Percentiles rank a stretch among this genome's conserved stretches.
Evolutionary conservation across 2,797 vertebrate species (phyloP).

Genomic region (Strix occidentalis): DNA sequence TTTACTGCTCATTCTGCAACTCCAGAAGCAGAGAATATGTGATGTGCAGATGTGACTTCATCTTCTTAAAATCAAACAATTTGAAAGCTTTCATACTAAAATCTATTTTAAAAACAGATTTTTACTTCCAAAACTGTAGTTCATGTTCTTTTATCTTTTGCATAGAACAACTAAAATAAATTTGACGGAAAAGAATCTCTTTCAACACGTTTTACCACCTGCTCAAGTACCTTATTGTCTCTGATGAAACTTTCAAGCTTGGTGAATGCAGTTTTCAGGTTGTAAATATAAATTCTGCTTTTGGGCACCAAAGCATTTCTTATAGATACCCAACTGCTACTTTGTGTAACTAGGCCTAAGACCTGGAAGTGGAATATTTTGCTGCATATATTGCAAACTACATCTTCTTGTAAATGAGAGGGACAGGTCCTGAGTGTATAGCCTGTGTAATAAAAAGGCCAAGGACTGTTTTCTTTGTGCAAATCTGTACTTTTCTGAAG

Average conservation of each 20-base stretch:
- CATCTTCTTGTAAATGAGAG: neutral
- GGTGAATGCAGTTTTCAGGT: neutral
- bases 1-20: neutral
- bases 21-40: neutral
- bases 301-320: neutral
- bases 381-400: neutral
- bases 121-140: neutral
- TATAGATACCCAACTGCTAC: neutral
- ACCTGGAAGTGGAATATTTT: neutral
- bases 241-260: neutral
- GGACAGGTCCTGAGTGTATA: neutral
- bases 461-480: neutral
- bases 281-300: neutral
- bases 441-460: neutral
- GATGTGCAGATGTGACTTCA: neutral
- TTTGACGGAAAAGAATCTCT: neutral
- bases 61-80: neutral
- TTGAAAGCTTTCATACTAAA: neutral
- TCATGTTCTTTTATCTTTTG: neutral
- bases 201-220: neutral
- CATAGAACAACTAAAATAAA: neutral
- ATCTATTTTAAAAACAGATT: neutral
- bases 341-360: neutral
- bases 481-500: neutral
- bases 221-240: neutral